phyloP scores from a whole-genome alignment of 2,888 invertebrate genomes.

The Noctua janthe region DNA sequence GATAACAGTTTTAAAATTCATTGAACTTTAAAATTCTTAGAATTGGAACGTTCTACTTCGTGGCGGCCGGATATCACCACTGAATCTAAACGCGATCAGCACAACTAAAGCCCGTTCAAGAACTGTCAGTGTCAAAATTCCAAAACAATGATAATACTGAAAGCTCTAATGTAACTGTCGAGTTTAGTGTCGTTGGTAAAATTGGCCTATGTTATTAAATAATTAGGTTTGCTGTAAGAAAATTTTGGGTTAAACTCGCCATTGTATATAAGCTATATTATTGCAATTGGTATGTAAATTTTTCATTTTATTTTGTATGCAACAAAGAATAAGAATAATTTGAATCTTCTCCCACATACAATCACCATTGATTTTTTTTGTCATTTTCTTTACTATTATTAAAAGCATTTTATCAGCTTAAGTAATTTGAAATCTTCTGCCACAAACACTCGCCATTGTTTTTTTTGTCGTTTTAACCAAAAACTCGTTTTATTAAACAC shows the following conservation, averaged over 20 bases:
- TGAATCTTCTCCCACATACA: no score
- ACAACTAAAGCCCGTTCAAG: neutral
- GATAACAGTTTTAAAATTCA: neutral
- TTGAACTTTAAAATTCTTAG: constrained; percentile 18
- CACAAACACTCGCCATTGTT: neutral
- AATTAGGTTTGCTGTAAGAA: neutral
- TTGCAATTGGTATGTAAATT: no score
- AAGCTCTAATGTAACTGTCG: neutral
- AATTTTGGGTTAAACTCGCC: no score
- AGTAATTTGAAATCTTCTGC: neutral
- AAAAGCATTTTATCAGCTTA: no score
- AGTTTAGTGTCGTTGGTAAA: neutral
- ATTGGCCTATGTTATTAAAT: neutral
- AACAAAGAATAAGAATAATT: no score
- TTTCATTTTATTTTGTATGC: no score
- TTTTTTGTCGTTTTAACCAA: neutral
- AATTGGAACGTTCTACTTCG: constrained; percentile 5
- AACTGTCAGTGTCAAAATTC: neutral
- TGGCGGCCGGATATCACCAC: neutral
- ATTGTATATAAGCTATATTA: no score
- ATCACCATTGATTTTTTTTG: no score
- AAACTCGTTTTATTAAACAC: neutral
- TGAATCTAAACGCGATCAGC: neutral
- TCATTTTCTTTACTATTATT: no score
- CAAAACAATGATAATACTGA: neutral